Percentiles rank a stretch among this genome's conserved stretches.
Conservation (phyloP, 1,140 invertebrate genomes). For the Neelides sp. region DNA sequence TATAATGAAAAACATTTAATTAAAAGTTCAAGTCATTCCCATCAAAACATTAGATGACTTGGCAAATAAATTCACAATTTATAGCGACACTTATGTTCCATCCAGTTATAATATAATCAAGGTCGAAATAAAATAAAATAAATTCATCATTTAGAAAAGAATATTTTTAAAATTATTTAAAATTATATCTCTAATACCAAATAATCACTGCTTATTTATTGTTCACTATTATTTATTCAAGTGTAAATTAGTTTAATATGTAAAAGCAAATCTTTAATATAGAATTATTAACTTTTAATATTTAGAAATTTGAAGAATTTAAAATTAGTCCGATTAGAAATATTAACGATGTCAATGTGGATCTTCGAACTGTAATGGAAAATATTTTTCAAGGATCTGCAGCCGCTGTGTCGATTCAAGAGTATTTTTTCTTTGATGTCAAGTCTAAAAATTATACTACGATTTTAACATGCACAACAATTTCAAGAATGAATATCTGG, state of each 20-base stretch:
- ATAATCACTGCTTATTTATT: background rate
- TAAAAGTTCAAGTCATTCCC: constrained; percentile 12
- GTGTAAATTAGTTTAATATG: too few relatives aligned
- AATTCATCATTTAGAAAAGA: background rate
- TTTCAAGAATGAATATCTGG: background rate
- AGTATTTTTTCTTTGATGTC: background rate
- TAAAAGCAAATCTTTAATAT: too few relatives aligned
- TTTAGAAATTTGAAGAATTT: too few relatives aligned
- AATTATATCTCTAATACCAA: background rate
- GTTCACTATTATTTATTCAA: too few relatives aligned
- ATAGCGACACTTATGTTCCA: background rate
- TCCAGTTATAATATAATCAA: background rate
- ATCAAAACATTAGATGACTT: constrained; percentile 12
- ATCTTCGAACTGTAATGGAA: background rate
- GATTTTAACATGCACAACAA: background rate
- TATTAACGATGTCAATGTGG: too few relatives aligned
- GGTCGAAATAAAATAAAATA: background rate
- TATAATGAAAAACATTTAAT: too few relatives aligned
- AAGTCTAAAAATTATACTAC: background rate
- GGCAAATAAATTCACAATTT: constrained; percentile 2
- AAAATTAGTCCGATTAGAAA: too few relatives aligned
- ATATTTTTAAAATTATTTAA: background rate
- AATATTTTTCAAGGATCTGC: background rate
- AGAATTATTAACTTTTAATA: too few relatives aligned
- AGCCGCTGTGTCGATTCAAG: constrained; percentile 1